A percentile compares a stretch with the other conserved stretches of the same genome.
Evolutionary conservation across 2,113 vertebrate species (phyloP).

Genomic region (Astatoreochromis straeleni): DNA sequence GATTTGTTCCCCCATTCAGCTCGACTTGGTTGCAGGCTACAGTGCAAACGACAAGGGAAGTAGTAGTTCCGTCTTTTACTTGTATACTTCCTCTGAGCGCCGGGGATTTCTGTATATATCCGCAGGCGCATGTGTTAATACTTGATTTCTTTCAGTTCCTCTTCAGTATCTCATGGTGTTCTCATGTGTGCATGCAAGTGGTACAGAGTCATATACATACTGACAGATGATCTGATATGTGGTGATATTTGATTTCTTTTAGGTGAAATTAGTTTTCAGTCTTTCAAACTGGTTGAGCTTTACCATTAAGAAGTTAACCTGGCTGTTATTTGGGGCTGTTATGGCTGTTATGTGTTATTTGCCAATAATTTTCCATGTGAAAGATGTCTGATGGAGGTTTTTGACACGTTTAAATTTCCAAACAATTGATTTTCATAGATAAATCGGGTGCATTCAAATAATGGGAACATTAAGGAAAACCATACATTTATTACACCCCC

Average conservation of each 20-base stretch:
- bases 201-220: neutral
- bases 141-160: slow-evolving; percentile 41
- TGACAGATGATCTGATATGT: neutral
- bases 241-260: neutral
- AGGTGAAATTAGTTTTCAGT: neutral
- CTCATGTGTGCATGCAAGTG: neutral
- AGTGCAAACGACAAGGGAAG: slow-evolving; percentile 10
- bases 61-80: slow-evolving; percentile 41
- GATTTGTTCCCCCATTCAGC: neutral
- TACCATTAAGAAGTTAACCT: neutral
- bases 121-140: neutral
- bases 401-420: neutral
- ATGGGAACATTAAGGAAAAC: neutral
- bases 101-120: slow-evolving; percentile 21
- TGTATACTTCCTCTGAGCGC: slow-evolving; percentile 28
- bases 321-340: neutral
- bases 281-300: neutral
- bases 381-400: neutral
- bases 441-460: neutral
- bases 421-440: neutral
- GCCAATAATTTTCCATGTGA: neutral
- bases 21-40: neutral
- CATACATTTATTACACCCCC: neutral
- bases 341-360: neutral
- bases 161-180: neutral